Evolutionary conservation across 1,140 invertebrate species (phyloP), one percentile per base, ranked within the genome.

Genomic region (Euglossa dilemma): DNA sequence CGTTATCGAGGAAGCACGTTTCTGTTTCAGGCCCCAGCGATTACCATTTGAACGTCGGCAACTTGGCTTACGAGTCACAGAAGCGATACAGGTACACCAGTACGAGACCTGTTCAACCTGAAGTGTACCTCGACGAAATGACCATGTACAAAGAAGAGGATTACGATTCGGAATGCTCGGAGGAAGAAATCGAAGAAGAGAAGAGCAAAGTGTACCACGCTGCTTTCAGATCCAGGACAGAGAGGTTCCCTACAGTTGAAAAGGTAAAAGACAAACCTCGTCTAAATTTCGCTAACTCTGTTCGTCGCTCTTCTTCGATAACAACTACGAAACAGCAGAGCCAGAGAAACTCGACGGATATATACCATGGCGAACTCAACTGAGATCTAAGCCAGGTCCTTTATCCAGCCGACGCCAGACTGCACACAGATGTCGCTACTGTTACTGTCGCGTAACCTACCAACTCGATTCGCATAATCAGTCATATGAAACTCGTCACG

Each of bases 211-310:
- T 88, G 18, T 80, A 90, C 66, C 89, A 88, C 50, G 89, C 87
- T 72, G 85, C 83, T 11, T 90, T 90, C 28, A 90, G 84, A 69
- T 90, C 89, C 25, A 84, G n/a, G 28, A 79, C 84, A 6, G 54
- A 81, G 2, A 83, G 89, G 73, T 90, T 89, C 61, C 50, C 54
- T 4, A 43, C 36, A 61, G 0, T 74, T 9, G 36, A 36, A 54
- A 59, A 80, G 75, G 88, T 87, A 67, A 69, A 23, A 2, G 20
- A 16, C 52, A 54, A 54, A 36, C 36, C 36, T 36, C 1, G 4
- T 36, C 36, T 4, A 36, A 36, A 36, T 36, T 36, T 36, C 4
- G 36, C 36, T 1, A 36, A 36, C 4, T 36, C 4, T 36, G 4
- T 36, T 36, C 36, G 16, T 61, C 59, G 7, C 6, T 25, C 3